These are phyloP conservation scores for Tetragnatha montana DNA, from an alignment of 2,888 invertebrate genomes.

Conservation along the genomic window DNA sequence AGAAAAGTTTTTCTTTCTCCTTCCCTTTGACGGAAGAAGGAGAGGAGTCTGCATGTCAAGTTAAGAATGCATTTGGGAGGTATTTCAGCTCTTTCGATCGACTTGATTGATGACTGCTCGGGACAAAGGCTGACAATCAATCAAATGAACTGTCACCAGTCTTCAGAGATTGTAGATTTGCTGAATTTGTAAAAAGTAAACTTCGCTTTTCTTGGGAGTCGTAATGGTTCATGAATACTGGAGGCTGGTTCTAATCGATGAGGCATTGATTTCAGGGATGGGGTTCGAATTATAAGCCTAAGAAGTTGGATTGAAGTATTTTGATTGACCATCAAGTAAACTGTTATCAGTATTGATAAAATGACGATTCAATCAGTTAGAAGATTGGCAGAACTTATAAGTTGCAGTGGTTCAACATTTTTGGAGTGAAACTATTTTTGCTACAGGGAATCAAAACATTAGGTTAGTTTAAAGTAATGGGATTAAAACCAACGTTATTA, in stretches of 20 bases:
- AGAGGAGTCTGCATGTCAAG: constrained; percentile 65
- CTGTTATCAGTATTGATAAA: too few relatives aligned
- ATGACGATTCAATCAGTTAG: too few relatives aligned
- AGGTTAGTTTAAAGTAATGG: too few relatives aligned
- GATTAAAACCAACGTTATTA: too few relatives aligned
- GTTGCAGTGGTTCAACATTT: too few relatives aligned
- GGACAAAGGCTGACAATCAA: constrained; percentile 65
- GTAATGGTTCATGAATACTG: constrained; percentile 6
- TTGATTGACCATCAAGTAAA: too few relatives aligned
- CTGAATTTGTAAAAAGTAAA: constrained; percentile 51
- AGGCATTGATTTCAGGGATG: background rate
- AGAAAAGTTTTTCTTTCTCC: constrained; percentile 31
- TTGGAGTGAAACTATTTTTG: too few relatives aligned
- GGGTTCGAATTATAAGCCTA: background rate
- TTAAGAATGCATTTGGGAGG: constrained; percentile 68
- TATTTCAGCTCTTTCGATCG: constrained; percentile 63
- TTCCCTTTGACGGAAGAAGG: constrained; percentile 51
- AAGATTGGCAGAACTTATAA: too few relatives aligned
- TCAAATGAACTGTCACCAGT: constrained; percentile 46
- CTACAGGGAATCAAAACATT: too few relatives aligned
- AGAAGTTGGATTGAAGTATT: too few relatives aligned
- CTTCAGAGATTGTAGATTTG: constrained; percentile 55
- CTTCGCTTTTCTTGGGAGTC: constrained; percentile 18
- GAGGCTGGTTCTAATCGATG: background rate
- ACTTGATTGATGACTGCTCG: constrained; percentile 60